Evolutionary conservation across 2,113 vertebrate species (phyloP).

Genomic region (Clupea harengus): DNA sequence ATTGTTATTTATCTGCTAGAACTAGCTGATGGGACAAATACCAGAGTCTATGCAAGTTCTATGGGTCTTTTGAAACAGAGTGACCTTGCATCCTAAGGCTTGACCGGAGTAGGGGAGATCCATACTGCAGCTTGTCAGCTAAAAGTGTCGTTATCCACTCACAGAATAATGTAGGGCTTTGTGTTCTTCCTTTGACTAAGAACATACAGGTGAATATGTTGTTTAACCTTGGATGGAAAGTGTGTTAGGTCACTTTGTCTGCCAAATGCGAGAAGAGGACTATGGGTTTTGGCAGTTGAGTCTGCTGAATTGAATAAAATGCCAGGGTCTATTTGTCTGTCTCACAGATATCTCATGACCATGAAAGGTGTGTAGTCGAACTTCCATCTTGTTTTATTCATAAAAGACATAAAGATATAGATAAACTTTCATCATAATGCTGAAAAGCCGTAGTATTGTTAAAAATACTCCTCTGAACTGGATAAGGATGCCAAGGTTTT

Average conservation of each 20-base stretch:
- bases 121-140: background rate
- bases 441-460: background rate
- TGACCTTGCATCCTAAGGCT: conserved; percentile 21
- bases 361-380: background rate
- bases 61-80: conserved; percentile 22
- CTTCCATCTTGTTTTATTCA: background rate
- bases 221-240: background rate
- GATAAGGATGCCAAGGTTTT: too few species aligned
- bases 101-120: background rate
- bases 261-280: background rate
- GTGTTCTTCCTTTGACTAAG: background rate
- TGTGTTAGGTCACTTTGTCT: background rate
- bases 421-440: background rate
- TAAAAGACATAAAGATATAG: background rate
- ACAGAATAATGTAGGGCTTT: background rate
- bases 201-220: background rate
- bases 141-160: background rate
- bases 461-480: background rate
- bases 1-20: conserved; percentile 45
- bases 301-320: background rate
- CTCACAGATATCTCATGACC: background rate
- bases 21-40: conserved; percentile 44
- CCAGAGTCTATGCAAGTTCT: conserved; percentile 33
- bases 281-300: background rate
- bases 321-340: background rate